phyloP scores from a whole-genome alignment of 2,113 vertebrate species.

The Clarias gariepinus region DNA sequence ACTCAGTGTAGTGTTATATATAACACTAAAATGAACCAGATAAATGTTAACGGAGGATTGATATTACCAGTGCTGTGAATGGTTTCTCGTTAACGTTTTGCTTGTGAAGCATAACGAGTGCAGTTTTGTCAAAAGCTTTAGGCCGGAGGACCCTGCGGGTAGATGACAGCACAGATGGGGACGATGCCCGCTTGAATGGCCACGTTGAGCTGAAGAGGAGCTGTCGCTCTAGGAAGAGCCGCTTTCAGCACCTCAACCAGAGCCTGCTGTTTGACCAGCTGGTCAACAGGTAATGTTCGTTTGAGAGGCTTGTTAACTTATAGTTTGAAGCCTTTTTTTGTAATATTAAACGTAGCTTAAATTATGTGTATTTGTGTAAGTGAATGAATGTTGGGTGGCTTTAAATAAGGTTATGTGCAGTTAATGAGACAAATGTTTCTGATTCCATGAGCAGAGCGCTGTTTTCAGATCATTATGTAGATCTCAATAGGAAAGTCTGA shows the following conservation, averaged over 20 bases:
- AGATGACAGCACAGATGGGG: conserved; percentile 85
- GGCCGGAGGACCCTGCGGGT: conserved; percentile 88
- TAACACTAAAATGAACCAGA: too few relatives aligned
- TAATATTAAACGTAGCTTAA: not conserved
- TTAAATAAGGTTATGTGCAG: not conserved
- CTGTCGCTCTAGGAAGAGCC: conserved; percentile 92
- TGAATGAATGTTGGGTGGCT: not conserved
- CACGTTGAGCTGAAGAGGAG: conserved; percentile 95
- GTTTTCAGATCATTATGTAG: not conserved
- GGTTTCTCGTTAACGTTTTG: not conserved
- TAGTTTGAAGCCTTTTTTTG: not conserved
- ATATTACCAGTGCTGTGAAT: not conserved
- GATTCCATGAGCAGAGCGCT: not conserved
- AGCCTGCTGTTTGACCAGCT: conserved; percentile 98
- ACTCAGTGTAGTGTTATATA: not conserved
- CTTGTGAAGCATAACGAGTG: not conserved
- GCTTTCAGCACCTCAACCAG: conserved; percentile 97
- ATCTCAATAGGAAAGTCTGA: not conserved
- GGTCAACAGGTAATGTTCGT: conserved; percentile 89
- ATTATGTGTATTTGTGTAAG: not conserved
- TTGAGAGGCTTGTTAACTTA: not conserved
- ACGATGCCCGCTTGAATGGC: conserved; percentile 92
- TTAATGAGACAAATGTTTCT: not conserved
- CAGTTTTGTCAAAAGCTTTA: conserved; percentile 61
- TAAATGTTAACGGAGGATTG: too few relatives aligned